These are phyloP conservation scores for Uria aalge DNA, from an alignment of 2,113 vertebrate species.

Conservation along the genomic window DNA sequence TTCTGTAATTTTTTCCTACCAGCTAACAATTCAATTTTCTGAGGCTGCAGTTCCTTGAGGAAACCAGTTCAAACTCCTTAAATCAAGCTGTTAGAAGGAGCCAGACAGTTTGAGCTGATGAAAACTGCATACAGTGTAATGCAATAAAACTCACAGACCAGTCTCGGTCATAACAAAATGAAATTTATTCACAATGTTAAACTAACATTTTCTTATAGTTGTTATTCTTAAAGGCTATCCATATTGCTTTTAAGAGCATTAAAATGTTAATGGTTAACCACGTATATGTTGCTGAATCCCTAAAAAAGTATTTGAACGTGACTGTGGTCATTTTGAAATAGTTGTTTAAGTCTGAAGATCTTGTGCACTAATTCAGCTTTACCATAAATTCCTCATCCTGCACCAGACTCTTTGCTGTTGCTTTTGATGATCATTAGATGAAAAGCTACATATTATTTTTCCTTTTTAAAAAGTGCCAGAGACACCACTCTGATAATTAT, in stretches of 20 bases:
- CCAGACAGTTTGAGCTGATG: background rate
- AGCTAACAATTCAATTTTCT: slow-evolving; percentile 40
- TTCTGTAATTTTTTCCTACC: slow-evolving; percentile 23
- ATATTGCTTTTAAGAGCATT: background rate
- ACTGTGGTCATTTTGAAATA: background rate
- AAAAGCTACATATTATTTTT: background rate
- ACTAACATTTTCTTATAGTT: background rate
- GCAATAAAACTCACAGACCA: background rate
- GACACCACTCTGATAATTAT: background rate
- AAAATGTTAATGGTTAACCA: background rate
- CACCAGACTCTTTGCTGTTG: background rate
- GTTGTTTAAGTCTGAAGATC: background rate
- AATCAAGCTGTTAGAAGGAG: slow-evolving; percentile 25
- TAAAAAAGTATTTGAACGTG: background rate
- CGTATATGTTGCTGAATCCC: background rate
- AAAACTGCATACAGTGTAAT: slow-evolving; percentile 11
- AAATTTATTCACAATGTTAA: slow-evolving; percentile 22
- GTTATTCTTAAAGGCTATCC: background rate
- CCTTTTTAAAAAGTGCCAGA: background rate
- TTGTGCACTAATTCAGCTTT: background rate
- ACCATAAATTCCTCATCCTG: background rate
- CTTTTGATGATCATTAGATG: background rate
- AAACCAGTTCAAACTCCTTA: slow-evolving; percentile 33
- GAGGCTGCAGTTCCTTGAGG: slow-evolving; percentile 11
- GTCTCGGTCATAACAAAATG: background rate